Percentiles rank a stretch among this genome's conserved stretches.
Conservation (phyloP, 2,888 invertebrate genomes). For the Hirtodrosophila duncani region DNA sequence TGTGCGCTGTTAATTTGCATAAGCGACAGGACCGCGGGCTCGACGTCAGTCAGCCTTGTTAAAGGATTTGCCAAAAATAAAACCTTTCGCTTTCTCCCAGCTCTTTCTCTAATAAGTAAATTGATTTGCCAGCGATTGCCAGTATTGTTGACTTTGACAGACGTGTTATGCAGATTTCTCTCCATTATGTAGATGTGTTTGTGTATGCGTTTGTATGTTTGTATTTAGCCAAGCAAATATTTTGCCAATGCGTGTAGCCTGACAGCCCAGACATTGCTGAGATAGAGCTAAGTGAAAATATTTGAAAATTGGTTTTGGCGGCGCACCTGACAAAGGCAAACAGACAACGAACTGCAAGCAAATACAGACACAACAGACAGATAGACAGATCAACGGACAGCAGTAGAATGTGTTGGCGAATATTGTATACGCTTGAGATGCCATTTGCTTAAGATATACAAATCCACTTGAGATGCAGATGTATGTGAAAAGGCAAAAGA, state of each 20-base stretch:
- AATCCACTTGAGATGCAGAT: constrained; percentile 1
- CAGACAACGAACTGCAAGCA: constrained; percentile 33
- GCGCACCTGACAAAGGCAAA: constrained; percentile 70
- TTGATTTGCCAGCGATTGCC: constrained; percentile 61
- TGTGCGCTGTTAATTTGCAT: constrained; percentile 60
- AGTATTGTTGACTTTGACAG: constrained; percentile 61
- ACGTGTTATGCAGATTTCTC: constrained; percentile 7
- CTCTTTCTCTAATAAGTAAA: constrained; percentile 27
- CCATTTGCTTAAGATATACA: too few relatives aligned
- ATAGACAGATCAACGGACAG: too few relatives aligned
- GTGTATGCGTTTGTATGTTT: constrained; percentile 27
- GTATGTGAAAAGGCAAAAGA: too few relatives aligned
- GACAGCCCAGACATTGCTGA: constrained; percentile 28
- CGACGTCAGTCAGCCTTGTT: constrained; percentile 50
- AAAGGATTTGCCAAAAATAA: constrained; percentile 57
- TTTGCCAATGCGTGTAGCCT: constrained; percentile 55
- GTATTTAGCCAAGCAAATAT: constrained; percentile 61
- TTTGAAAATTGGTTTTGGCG: constrained; percentile 75
- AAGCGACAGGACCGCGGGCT: constrained; percentile 46
- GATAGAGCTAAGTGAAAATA: constrained; percentile 68
- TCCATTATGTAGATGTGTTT: constrained; percentile 11
- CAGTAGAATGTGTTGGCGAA: too few relatives aligned
- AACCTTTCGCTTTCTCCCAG: constrained; percentile 53
- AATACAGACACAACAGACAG: constrained; percentile 5
- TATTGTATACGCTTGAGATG: too few relatives aligned